A percentile compares a stretch with the other conserved stretches of the same genome.
Evolutionary conservation across 2,797 vertebrate species (phyloP).

Genomic region (Avahi laniger): DNA sequence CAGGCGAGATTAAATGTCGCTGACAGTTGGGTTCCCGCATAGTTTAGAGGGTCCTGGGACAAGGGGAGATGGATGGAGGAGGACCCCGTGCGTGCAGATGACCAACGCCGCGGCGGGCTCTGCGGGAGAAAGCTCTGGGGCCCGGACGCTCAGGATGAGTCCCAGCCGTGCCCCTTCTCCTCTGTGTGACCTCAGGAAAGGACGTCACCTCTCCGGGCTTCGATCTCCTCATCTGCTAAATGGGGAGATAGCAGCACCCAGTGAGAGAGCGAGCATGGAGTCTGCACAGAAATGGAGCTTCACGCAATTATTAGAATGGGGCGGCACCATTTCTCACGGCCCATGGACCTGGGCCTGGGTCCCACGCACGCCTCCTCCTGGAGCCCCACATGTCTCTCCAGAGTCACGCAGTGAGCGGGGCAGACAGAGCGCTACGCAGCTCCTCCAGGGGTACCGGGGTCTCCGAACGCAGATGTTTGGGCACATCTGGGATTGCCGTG

Average conservation of each 20-base stretch:
- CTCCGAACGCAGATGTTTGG: not conserved
- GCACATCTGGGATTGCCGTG: not conserved
- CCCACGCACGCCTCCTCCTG: not conserved
- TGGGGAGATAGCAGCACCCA: no score
- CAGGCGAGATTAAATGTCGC: constrained; percentile 48
- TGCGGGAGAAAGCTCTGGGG: accelerated
- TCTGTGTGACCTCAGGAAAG: not conserved
- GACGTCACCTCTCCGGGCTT: not conserved
- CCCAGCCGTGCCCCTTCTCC: not conserved
- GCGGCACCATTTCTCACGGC: not conserved
- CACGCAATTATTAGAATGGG: not conserved
- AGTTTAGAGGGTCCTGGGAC: not conserved
- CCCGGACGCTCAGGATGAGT: accelerated
- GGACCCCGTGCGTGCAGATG: not conserved
- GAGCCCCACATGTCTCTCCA: not conserved
- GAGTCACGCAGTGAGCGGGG: not conserved
- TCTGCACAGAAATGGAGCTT: no score
- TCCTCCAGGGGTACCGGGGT: accelerated
- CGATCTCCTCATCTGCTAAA: not conserved
- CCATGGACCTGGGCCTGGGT: not conserved
- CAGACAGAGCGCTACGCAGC: no score
- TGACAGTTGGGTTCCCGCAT: not conserved
- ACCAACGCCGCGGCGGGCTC: accelerated
- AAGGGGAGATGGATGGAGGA: not conserved
- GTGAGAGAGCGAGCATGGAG: not conserved